phyloP scores from a whole-genome alignment of 2,888 invertebrate genomes.

The Axea sp. region DNA sequence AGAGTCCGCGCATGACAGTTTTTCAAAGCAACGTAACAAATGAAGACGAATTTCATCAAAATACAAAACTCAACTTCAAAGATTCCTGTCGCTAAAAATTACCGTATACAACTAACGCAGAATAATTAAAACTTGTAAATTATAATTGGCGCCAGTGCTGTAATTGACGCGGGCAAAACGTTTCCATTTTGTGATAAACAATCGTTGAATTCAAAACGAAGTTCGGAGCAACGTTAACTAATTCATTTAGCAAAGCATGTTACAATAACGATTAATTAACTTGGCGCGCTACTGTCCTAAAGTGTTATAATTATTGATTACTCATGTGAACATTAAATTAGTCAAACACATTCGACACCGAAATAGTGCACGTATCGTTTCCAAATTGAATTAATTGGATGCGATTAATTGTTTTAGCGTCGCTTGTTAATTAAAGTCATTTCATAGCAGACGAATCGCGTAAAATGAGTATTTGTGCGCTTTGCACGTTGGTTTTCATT shows the following conservation, averaged over 20 bases:
- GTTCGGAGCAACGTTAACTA: slow-evolving; percentile 6
- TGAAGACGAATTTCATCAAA: slow-evolving; percentile 19
- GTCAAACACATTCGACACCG: slow-evolving; percentile 49
- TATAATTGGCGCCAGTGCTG: no score
- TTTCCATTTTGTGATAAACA: slow-evolving; percentile 12
- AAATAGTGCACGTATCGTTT: slow-evolving; percentile 42
- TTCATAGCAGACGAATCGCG: slow-evolving; percentile 30
- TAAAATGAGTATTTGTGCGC: slow-evolving; percentile 12
- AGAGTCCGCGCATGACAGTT: slow-evolving; percentile 1
- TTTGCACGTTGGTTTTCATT: no score
- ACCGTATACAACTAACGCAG: no score
- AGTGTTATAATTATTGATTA: slow-evolving; percentile 62
- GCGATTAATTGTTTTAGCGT: slow-evolving; percentile 49
- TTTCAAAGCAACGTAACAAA: slow-evolving; percentile 13
- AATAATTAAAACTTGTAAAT: no score
- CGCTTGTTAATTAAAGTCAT: slow-evolving; percentile 48
- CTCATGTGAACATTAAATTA: slow-evolving; percentile 57
- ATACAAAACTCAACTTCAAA: slow-evolving; percentile 1
- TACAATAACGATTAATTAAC: slow-evolving; percentile 57
- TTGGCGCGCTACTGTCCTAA: slow-evolving; percentile 33
- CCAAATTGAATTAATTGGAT: slow-evolving; percentile 51
- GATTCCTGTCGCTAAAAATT: no score
- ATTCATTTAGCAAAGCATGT: slow-evolving; percentile 40
- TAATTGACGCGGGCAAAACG: no score
- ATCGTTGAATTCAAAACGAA: slow-evolving; percentile 7